Percentiles rank a stretch among this genome's conserved stretches.
Evolutionary conservation across 2,797 vertebrate genomes (phyloP).

Genomic region (Acanthornis magna): DNA sequence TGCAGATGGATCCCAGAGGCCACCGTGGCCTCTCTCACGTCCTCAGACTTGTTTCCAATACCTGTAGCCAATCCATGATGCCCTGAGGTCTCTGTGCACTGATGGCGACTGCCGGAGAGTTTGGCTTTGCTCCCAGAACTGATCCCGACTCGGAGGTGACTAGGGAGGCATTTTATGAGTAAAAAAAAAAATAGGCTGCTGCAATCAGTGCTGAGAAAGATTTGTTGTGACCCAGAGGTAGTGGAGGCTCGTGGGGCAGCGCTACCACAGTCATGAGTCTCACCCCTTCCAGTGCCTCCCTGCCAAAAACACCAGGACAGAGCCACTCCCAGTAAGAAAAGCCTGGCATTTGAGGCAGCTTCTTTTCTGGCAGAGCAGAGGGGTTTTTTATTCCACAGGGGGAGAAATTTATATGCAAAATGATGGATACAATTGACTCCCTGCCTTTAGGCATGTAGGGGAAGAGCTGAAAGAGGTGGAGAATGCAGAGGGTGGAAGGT

Average conservation of each 20-base stretch:
- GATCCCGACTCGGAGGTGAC: not conserved
- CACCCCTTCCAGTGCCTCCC: not conserved
- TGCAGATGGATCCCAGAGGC: not conserved
- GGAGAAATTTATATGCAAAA: not conserved
- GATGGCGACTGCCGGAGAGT: not conserved
- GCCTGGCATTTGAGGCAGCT: not conserved
- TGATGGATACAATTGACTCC: not conserved
- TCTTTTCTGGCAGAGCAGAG: not conserved
- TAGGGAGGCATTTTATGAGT: not conserved
- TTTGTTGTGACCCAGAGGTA: not conserved
- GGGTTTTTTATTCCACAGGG: not conserved
- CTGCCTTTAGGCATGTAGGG: not conserved
- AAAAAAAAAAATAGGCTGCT: not conserved
- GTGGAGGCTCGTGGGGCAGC: not conserved
- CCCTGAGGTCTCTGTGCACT: not conserved
- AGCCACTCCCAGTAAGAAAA: not conserved
- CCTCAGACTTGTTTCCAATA: not conserved
- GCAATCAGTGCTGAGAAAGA: not conserved
- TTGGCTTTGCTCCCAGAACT: not conserved
- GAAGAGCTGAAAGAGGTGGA: not conserved
- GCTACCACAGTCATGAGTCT: not conserved
- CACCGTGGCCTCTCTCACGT: accelerated
- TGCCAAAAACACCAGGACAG: not conserved
- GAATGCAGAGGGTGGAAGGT: not conserved
- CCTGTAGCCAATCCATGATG: not conserved